A percentile compares a stretch with the other conserved stretches of the same genome.
Evolutionary conservation across 2,113 vertebrate species (phyloP).

Genomic region (Collichthys lucidus): DNA sequence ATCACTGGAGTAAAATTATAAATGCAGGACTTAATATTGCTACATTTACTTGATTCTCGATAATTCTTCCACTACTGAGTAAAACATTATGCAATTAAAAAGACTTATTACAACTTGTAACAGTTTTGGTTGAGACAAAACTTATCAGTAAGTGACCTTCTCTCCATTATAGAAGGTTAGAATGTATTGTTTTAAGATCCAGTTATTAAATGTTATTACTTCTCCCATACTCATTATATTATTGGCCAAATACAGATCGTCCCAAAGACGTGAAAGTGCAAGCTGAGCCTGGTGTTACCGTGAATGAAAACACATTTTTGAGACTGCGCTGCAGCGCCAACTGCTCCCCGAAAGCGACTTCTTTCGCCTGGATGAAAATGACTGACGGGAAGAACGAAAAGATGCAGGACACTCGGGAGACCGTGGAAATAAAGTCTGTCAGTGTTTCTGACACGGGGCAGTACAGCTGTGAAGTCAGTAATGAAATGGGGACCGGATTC

Average conservation of each 20-base stretch:
- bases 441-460: slow-evolving; percentile 50
- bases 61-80: too few species aligned
- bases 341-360: slow-evolving; percentile 35
- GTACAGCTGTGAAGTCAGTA: slow-evolving; percentile 67
- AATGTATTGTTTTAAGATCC: neutral
- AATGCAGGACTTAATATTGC: too few species aligned
- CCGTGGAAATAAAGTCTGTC: neutral
- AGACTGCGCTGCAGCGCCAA: slow-evolving; percentile 54
- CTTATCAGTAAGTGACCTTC: neutral
- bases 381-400: fast-evolving
- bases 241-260: slow-evolving; percentile 54
- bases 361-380: slow-evolving; percentile 63
- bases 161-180: neutral
- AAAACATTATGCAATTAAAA: too few species aligned
- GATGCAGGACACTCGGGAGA: fast-evolving
- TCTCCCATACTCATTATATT: neutral
- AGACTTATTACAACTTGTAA: too few species aligned
- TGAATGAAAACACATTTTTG: slow-evolving; percentile 52
- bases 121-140: too few species aligned
- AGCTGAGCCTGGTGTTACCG: neutral
- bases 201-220: neutral
- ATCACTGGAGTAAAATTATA: too few species aligned
- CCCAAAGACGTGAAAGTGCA: slow-evolving; percentile 58
- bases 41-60: too few species aligned
- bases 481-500: slow-evolving; percentile 42